phyloP scores from a whole-genome alignment of 1,140 invertebrate species.

The Lethrus apterus region DNA sequence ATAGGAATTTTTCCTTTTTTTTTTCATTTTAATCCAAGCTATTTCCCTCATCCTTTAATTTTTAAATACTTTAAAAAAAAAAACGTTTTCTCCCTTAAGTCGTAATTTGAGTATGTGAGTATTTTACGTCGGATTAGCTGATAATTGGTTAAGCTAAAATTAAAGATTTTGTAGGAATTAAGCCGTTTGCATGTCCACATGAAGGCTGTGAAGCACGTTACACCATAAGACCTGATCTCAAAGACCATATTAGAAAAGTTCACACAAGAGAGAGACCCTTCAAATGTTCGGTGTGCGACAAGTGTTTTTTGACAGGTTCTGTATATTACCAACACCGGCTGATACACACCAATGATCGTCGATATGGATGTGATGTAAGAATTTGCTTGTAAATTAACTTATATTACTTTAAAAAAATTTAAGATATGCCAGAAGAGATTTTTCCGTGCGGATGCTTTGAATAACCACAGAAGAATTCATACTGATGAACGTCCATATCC shows the following conservation, averaged over 20 bases:
- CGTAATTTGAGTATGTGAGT: neutral
- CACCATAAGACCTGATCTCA: slow-evolving; percentile 58
- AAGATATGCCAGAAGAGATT: slow-evolving; percentile 50
- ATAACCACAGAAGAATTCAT: slow-evolving; percentile 55
- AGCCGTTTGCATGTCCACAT: slow-evolving; percentile 51
- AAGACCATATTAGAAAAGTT: slow-evolving; percentile 57
- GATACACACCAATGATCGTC: slow-evolving; percentile 73
- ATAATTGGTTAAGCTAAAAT: neutral
- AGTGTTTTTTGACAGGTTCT: slow-evolving; percentile 64
- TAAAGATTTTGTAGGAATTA: slow-evolving; percentile 43
- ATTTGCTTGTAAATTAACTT: neutral
- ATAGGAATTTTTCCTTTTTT: too few relatives aligned
- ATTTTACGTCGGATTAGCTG: neutral
- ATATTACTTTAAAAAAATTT: too few relatives aligned
- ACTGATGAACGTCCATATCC: slow-evolving; percentile 63
- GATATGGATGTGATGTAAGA: slow-evolving; percentile 62
- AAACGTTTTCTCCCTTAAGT: neutral
- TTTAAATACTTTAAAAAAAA: too few relatives aligned
- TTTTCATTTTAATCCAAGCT: neutral
- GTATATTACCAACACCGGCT: slow-evolving; percentile 66
- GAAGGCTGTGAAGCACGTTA: slow-evolving; percentile 55
- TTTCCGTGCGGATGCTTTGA: slow-evolving; percentile 51
- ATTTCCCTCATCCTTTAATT: neutral
- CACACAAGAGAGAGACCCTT: slow-evolving; percentile 65
- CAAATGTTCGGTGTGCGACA: slow-evolving; percentile 61